phyloP scores from a whole-genome alignment of 2,113 vertebrate species.

The Edolisoma coerulescens region DNA sequence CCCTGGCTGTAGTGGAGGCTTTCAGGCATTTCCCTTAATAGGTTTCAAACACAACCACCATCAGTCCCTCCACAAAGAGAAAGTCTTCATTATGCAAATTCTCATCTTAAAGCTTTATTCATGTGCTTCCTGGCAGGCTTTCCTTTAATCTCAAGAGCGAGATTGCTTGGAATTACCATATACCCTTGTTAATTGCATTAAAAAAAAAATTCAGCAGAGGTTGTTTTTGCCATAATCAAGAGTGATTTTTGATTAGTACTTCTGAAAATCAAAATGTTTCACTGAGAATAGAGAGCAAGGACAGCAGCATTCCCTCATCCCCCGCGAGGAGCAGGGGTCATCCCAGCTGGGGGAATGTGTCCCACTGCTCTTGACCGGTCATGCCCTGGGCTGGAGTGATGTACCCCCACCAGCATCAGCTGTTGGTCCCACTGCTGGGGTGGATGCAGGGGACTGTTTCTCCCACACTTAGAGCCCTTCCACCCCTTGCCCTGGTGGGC shows the following conservation, averaged over 20 bases:
- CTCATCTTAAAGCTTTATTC: conserved; percentile 77
- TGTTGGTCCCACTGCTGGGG: rapidly evolving
- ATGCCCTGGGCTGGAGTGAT: rapidly evolving
- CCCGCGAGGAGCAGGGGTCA: neutral
- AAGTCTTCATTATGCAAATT: conserved; percentile 78
- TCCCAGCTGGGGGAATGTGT: neutral
- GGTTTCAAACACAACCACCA: conserved; percentile 33
- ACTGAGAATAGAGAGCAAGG: neutral
- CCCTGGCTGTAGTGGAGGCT: neutral
- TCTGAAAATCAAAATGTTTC: conserved; percentile 66
- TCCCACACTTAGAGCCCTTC: neutral
- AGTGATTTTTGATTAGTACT: conserved; percentile 77
- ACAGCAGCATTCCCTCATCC: neutral
- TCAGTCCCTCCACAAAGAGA: conserved; percentile 37
- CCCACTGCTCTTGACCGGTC: neutral
- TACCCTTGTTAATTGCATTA: conserved; percentile 75
- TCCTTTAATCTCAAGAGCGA: conserved; percentile 78
- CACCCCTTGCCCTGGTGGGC: rapidly evolving
- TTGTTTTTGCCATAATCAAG: conserved; percentile 79
- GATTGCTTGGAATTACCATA: conserved; percentile 79
- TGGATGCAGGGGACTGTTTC: neutral
- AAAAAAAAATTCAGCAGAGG: conserved; percentile 65
- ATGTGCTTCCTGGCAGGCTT: conserved; percentile 77
- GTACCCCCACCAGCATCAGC: rapidly evolving
- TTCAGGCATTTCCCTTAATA: neutral